Evolutionary conservation across 2,888 invertebrate genomes (phyloP), one percentile per base, ranked within the genome.

Genomic region (Teleiodes luculella): DNA sequence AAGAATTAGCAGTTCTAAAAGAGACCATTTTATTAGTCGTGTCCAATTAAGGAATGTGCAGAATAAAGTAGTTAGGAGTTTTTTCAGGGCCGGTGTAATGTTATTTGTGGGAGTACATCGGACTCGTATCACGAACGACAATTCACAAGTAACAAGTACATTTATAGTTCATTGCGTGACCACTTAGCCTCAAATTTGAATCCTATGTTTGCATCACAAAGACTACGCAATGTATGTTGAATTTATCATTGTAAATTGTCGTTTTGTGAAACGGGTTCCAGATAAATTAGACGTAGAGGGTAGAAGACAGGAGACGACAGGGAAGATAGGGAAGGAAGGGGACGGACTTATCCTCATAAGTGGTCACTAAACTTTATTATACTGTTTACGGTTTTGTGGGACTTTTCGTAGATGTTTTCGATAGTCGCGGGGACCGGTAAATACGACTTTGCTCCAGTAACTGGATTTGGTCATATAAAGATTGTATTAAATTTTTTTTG

Each of bases 291-390:
- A 60, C 20, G 36, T 18, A 10, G 8, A 20, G 39, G 20, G 36
- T 18, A 10, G 8, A 20, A 18, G 20, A 8, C 39, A 41, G 10
- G 16, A 41, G 39, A 11, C 56, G 64, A 70, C 67, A 66, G 64
- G 64, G 64, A 11, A 41, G 68, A 68, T 67, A 67, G 39, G 20
- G 18, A 55, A 62, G 61, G 63, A 67, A 65, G 65, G 61, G 57
- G 58, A 51, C 63, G 57, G 61, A 51, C 14, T 3, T 41, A 24
- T 20, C 31, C 72, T 75, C 78, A 77, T 80, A 79, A 83, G 83
- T 80, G 80, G 77, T 74, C 70, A 80, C 81, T 83, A 83, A 84
- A 83, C 74, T 83, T 82, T 83, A 84, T 82, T 80, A 76, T 80
- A 72, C 75, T 80, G 83, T 83, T 84, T 83, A 84, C 77, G 80